Evolutionary conservation across 1,140 invertebrate genomes (phyloP).

Genomic region (Trichoplusia ni): DNA sequence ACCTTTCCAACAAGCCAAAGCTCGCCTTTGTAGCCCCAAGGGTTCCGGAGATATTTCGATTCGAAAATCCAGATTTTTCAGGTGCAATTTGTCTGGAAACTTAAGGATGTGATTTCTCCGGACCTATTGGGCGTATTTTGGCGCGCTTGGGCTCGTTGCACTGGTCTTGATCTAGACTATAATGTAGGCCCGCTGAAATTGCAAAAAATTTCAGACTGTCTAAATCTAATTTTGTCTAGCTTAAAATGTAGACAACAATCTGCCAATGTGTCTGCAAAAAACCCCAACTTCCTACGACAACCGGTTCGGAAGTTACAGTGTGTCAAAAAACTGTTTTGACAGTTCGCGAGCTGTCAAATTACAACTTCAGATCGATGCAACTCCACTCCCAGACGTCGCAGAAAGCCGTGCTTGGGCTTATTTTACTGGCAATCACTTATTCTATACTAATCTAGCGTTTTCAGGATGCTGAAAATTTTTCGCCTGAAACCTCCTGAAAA

Average conservation of each 20-base stretch:
- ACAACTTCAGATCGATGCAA: neutral
- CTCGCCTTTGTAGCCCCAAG: neutral
- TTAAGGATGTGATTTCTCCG: neutral
- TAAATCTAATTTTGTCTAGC: neutral
- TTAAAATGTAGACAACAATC: neutral
- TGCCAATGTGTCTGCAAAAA: neutral
- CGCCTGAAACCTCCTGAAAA: neutral
- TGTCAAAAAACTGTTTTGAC: neutral
- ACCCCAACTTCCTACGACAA: neutral
- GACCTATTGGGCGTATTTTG: neutral
- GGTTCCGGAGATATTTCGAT: neutral
- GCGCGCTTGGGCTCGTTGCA: neutral
- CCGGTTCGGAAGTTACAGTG: neutral
- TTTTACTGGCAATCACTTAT: neutral
- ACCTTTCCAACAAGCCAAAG: neutral
- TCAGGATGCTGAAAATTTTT: neutral
- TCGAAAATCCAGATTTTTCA: neutral
- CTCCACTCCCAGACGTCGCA: neutral
- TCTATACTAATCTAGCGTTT: neutral
- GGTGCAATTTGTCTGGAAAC: neutral
- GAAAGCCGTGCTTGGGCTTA: neutral
- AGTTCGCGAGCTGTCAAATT: neutral
- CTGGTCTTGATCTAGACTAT: neutral
- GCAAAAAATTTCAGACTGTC: neutral
- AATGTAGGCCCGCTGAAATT: neutral